These are phyloP conservation scores for Peucedramus taeniatus DNA, from an alignment of 2,113 vertebrate species.

Conservation along the genomic window DNA sequence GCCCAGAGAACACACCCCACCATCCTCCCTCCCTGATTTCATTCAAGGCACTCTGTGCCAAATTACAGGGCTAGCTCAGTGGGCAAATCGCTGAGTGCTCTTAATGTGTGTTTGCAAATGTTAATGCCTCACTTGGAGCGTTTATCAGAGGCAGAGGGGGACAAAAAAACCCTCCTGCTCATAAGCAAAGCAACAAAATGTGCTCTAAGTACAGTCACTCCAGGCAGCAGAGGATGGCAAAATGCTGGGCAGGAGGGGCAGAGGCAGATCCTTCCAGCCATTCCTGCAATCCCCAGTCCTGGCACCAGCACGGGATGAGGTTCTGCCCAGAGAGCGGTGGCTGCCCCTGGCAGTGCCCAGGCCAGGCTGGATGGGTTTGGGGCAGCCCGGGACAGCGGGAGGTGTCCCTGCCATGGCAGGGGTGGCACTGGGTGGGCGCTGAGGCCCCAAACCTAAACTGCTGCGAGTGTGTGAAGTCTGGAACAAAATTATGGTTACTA, in stretches of 20 bases:
- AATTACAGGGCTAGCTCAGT: conserved; percentile 33
- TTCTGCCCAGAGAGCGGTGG: not conserved
- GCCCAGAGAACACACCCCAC: not conserved
- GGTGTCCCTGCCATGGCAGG: not conserved
- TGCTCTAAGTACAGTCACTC: rapidly evolving
- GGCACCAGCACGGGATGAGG: too few species aligned
- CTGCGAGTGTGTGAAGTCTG: not conserved
- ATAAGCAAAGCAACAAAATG: not conserved
- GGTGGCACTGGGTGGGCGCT: not conserved
- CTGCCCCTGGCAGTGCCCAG: not conserved
- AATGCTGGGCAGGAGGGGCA: not conserved
- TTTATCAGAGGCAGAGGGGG: not conserved
- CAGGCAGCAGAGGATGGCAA: not conserved
- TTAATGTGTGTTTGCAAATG: not conserved
- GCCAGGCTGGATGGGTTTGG: not conserved
- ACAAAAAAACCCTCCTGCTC: not conserved
- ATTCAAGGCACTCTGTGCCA: not conserved
- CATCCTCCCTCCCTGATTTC: not conserved
- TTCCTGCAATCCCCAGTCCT: not conserved
- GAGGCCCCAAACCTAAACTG: not conserved
- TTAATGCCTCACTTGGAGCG: not conserved
- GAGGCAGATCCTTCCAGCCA: rapidly evolving
- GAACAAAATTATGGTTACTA: not conserved
- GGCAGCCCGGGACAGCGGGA: rapidly evolving
- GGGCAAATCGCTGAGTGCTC: not conserved